These are phyloP conservation scores for Zaprionus capensis DNA, from an alignment of 1,140 invertebrate species.

Conservation along the genomic window DNA sequence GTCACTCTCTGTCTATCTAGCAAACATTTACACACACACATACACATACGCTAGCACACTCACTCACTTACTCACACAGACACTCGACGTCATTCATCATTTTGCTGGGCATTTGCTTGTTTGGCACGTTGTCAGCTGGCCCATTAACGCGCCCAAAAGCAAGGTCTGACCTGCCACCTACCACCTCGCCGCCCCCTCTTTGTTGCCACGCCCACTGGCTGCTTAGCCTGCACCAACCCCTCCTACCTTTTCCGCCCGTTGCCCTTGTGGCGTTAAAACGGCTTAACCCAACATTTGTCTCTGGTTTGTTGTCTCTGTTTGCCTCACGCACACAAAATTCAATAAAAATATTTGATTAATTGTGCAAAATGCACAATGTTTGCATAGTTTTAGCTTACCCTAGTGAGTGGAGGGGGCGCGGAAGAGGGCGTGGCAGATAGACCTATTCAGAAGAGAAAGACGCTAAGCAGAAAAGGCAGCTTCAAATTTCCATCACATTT, in stretches of 20 bases:
- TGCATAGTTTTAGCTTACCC: constrained; percentile 69
- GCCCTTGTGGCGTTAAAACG: constrained; percentile 37
- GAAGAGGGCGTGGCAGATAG: neutral
- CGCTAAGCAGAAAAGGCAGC: too few relatives aligned
- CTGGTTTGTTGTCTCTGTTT: constrained; percentile 52
- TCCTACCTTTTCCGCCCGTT: constrained; percentile 13
- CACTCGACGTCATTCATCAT: constrained; percentile 58
- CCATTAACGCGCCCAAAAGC: constrained; percentile 68
- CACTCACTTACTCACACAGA: constrained; percentile 21
- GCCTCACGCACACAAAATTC: constrained; percentile 51
- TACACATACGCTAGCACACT: constrained; percentile 20
- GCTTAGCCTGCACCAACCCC: neutral
- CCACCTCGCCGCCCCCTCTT: neutral
- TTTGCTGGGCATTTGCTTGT: constrained; percentile 49
- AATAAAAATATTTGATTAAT: constrained; percentile 81
- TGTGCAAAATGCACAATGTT: constrained; percentile 73
- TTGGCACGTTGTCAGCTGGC: constrained; percentile 70
- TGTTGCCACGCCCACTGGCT: neutral
- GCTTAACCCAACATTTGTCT: constrained; percentile 62
- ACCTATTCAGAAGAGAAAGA: neutral
- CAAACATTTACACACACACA: constrained; percentile 22
- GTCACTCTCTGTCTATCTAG: constrained; percentile 16
- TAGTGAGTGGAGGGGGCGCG: constrained; percentile 6
- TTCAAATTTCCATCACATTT: neutral
- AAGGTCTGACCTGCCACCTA: constrained; percentile 10